Conservation (phyloP, 2,888 invertebrate species). For the Zaprionus lineosus region DNA sequence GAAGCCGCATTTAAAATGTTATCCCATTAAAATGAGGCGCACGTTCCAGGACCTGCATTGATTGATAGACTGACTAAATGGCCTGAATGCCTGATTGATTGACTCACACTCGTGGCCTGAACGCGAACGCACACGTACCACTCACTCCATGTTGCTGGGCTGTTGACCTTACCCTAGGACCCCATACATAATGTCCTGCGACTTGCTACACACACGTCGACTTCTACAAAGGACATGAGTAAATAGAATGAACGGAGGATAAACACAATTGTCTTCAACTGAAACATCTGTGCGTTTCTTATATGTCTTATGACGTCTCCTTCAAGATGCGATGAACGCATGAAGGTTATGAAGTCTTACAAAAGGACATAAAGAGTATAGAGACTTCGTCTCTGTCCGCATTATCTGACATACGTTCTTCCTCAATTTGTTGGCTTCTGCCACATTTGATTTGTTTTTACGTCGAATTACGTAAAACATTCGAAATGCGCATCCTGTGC, state of each 20-base stretch:
- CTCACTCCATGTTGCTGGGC: constrained; percentile 1
- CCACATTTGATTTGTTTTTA: constrained; percentile 66
- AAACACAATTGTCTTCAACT: too few relatives aligned
- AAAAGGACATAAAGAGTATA: too few relatives aligned
- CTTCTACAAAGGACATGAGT: not conserved
- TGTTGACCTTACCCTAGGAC: constrained; percentile 2
- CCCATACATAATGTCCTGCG: not conserved
- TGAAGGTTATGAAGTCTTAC: too few relatives aligned
- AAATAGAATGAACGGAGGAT: too few relatives aligned
- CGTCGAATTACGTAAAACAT: constrained; percentile 67
- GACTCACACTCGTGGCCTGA: constrained; percentile 54
- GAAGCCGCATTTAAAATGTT: constrained; percentile 55
- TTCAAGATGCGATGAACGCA: too few relatives aligned
- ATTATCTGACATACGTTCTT: not conserved
- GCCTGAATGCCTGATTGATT: constrained; percentile 73
- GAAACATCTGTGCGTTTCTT: too few relatives aligned
- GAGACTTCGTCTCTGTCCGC: too few relatives aligned
- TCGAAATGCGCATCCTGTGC: constrained; percentile 41
- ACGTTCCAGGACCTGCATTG: constrained; percentile 54
- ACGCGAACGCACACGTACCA: constrained; percentile 33
- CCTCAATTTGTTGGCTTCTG: constrained; percentile 35
- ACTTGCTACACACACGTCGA: not conserved
- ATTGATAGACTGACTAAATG: constrained; percentile 76
- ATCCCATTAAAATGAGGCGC: constrained; percentile 63
- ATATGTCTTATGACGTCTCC: too few relatives aligned